phyloP scores from a whole-genome alignment of 2,797 vertebrate species.

The Eulemur mongoz region DNA sequence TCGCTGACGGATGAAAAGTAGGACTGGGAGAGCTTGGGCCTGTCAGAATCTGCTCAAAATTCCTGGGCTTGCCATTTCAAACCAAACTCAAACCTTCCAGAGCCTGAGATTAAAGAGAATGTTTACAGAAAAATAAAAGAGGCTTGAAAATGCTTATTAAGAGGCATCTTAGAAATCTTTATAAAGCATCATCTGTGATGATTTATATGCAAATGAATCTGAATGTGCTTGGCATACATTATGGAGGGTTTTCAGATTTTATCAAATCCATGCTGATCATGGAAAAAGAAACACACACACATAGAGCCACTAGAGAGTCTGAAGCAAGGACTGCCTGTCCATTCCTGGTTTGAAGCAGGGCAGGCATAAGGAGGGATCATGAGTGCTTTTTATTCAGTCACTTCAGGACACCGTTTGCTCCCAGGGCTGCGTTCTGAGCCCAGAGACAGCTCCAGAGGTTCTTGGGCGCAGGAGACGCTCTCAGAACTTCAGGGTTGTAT shows the following conservation, averaged over 20 bases:
- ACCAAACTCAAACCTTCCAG: slow-evolving; percentile 72
- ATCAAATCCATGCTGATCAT: slow-evolving; percentile 58
- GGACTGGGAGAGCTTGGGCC: slow-evolving; percentile 46
- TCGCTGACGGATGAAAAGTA: slow-evolving; percentile 63
- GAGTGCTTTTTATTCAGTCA: not conserved
- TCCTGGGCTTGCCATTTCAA: slow-evolving; percentile 68
- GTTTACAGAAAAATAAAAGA: slow-evolving; percentile 78
- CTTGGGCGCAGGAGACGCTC: not conserved
- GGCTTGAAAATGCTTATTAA: slow-evolving; percentile 79
- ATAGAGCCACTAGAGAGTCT: not conserved
- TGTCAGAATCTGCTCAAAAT: slow-evolving; percentile 74
- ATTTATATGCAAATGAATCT: slow-evolving; percentile 80
- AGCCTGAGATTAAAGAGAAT: slow-evolving; percentile 72
- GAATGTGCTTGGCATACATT: slow-evolving; percentile 78
- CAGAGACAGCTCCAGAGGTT: not conserved
- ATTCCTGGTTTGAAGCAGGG: not conserved
- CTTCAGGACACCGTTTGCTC: not conserved
- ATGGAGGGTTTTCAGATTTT: slow-evolving; percentile 73
- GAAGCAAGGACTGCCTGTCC: not conserved
- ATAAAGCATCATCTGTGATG: slow-evolving; percentile 77
- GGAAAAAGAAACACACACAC: slow-evolving; percentile 24
- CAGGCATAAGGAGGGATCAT: too few species aligned
- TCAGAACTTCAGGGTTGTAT: not conserved
- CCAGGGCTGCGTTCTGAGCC: not conserved
- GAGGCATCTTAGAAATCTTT: slow-evolving; percentile 76